Percentiles rank a stretch among this genome's conserved stretches.
phyloP scores from a whole-genome alignment of 2,113 vertebrate genomes.

The Eulemur macaco region DNA sequence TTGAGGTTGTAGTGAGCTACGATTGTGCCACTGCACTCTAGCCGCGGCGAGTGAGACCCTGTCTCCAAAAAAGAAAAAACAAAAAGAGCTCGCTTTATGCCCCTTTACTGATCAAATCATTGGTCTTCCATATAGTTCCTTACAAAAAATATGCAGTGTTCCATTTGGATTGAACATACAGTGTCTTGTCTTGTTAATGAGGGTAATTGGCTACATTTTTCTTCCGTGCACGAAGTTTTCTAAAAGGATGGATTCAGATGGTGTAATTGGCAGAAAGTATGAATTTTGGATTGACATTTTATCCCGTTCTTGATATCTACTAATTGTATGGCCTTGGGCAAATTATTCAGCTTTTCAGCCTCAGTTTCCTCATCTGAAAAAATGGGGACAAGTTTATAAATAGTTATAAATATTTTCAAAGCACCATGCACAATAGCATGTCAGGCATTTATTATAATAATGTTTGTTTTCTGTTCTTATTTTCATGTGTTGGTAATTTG shows the following conservation, averaged over 20 bases:
- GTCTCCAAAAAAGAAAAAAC: too few species aligned
- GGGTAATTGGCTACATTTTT: constrained; percentile 25
- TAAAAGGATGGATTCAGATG: neutral
- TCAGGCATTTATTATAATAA: constrained; percentile 7
- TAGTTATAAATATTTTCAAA: constrained; percentile 42
- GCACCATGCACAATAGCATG: neutral
- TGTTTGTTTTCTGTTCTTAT: constrained; percentile 42
- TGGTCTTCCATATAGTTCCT: neutral
- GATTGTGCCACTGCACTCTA: too few species aligned
- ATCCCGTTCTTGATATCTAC: constrained; percentile 27
- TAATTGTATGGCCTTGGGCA: constrained; percentile 31
- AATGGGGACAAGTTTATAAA: constrained; percentile 28
- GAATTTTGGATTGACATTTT: constrained; percentile 42
- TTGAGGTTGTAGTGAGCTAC: neutral
- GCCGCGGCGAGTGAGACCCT: too few species aligned
- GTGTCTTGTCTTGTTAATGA: neutral
- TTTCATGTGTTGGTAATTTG: constrained; percentile 31
- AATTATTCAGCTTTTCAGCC: constrained; percentile 49
- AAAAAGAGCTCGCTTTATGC: neutral
- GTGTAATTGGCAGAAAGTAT: constrained; percentile 32
- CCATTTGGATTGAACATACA: neutral
- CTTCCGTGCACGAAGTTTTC: neutral
- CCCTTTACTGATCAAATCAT: constrained; percentile 13
- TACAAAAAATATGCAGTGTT: neutral
- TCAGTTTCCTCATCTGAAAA: constrained; percentile 50